Evolutionary conservation across 2,797 vertebrate genomes (phyloP).

Genomic region (Pitangus sulphuratus): DNA sequence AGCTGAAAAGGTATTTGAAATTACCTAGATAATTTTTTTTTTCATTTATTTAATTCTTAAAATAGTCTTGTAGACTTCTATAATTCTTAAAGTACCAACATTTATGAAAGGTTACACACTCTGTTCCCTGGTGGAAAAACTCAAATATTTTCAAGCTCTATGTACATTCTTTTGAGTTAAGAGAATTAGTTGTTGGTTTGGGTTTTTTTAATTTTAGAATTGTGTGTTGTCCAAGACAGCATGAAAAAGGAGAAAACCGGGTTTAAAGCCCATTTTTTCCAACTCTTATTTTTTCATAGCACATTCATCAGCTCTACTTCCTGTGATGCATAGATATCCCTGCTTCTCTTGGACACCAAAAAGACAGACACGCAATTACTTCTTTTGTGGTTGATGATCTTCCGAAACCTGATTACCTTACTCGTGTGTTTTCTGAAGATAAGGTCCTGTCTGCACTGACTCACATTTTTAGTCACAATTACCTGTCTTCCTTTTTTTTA

Average conservation of each 20-base stretch:
- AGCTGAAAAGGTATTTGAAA: not conserved
- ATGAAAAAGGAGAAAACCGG: not conserved
- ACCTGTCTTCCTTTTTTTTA: not conserved
- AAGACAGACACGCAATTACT: not conserved
- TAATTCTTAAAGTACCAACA: not conserved
- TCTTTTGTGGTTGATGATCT: not conserved
- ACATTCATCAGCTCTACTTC: not conserved
- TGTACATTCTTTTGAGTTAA: not conserved
- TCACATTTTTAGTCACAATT: not conserved
- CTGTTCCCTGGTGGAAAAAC: not conserved
- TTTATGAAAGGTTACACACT: not conserved
- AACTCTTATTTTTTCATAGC: not conserved
- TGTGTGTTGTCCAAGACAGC: fast-evolving
- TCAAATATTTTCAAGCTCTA: not conserved
- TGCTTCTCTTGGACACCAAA: not conserved
- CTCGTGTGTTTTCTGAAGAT: constrained; percentile 18
- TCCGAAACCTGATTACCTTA: not conserved
- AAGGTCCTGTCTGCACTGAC: not conserved
- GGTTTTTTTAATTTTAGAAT: not conserved
- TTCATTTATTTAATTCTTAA: not conserved
- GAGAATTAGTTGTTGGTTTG: not conserved
- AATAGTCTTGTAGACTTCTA: not conserved
- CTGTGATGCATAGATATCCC: not conserved
- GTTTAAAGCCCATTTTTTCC: not conserved
- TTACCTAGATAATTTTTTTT: not conserved